phyloP scores from a whole-genome alignment of 1,140 invertebrate species.

The Argopecten irradians region DNA sequence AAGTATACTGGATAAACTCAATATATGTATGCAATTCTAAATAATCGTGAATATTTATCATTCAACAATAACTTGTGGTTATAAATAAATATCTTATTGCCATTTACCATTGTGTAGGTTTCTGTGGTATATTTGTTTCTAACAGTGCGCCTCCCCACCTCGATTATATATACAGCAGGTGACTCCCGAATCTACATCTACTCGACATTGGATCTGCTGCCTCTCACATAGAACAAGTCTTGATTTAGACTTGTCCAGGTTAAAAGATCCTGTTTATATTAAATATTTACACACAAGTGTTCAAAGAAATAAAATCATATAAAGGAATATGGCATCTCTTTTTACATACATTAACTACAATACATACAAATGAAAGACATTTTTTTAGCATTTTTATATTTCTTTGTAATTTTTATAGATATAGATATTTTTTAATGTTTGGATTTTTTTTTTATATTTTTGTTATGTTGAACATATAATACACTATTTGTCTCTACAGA shows the following conservation, averaged over 20 bases:
- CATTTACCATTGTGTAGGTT: background rate
- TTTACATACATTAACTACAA: background rate
- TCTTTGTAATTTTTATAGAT: constrained; percentile 16
- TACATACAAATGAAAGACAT: constrained; percentile 2
- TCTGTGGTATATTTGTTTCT: background rate
- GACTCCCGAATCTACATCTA: background rate
- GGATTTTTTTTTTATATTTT: background rate
- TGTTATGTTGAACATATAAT: background rate
- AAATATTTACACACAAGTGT: background rate
- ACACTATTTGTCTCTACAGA: constrained; percentile 11
- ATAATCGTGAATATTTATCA: background rate
- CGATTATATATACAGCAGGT: background rate
- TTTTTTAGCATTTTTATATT: constrained; percentile 13
- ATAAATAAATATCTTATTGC: constrained; percentile 1
- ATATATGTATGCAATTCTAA: too few species aligned
- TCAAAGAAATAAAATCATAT: background rate
- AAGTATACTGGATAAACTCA: too few species aligned
- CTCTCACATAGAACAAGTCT: background rate
- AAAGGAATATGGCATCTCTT: constrained; percentile 8
- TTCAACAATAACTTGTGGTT: background rate
- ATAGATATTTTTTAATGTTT: background rate
- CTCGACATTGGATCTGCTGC: background rate
- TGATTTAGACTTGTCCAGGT: background rate
- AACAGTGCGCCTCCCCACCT: background rate
- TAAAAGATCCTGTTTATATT: constrained; percentile 3